Percentiles rank a stretch among this genome's conserved stretches.
Evolutionary conservation across 2,113 vertebrate genomes (phyloP).

Genomic region (Crocuta crocuta): DNA sequence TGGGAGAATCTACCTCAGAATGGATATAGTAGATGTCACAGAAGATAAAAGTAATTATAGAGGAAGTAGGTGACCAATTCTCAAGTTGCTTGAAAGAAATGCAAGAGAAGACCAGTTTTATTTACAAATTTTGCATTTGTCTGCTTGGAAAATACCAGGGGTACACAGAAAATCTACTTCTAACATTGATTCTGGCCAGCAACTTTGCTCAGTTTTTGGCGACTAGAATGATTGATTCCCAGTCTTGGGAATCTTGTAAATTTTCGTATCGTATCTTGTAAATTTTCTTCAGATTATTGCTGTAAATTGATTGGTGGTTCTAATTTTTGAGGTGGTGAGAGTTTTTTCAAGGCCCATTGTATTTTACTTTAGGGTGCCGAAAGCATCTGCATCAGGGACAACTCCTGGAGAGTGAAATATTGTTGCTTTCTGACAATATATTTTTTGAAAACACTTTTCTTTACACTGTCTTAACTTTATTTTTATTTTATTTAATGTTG

Average conservation of each 20-base stretch:
- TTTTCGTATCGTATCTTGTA: neutral
- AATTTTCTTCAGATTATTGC: neutral
- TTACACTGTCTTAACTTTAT: slow-evolving; percentile 17
- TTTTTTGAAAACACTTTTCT: slow-evolving; percentile 24
- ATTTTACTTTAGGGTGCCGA: neutral
- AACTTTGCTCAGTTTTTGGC: neutral
- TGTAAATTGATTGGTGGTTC: neutral
- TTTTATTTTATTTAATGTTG: neutral
- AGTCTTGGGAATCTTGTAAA: neutral
- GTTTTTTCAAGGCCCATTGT: neutral
- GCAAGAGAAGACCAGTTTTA: neutral
- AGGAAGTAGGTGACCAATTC: neutral
- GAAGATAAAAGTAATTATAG: neutral
- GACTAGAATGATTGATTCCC: neutral
- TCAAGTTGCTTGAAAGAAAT: neutral
- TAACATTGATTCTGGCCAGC: neutral
- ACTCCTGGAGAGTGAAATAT: neutral
- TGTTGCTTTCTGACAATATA: neutral
- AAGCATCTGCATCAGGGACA: neutral
- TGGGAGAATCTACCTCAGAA: neutral
- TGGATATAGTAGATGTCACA: neutral
- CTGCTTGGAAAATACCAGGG: neutral
- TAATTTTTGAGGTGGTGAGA: neutral
- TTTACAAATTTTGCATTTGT: neutral
- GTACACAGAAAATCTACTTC: neutral